phyloP scores from a whole-genome alignment of 2,888 invertebrate species.

The Punctoribates punctum region DNA sequence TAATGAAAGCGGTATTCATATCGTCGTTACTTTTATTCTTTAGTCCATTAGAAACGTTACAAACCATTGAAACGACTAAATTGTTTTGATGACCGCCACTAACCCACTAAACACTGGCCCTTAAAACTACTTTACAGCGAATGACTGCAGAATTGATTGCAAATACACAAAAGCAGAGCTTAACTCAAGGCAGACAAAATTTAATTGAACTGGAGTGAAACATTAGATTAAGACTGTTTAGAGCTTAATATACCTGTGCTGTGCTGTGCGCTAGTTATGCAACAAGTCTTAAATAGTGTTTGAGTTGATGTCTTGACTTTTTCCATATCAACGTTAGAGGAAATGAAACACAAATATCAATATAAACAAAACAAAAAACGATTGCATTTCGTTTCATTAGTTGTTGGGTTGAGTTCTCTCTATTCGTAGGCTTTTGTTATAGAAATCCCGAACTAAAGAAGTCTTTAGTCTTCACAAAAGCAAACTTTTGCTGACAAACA shows the following conservation, averaged over 20 bases:
- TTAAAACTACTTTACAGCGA: neutral
- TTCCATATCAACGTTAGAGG: constrained; percentile 1
- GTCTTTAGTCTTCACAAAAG: neutral
- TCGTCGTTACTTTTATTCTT: neutral
- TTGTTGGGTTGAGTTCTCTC: neutral
- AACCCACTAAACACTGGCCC: neutral
- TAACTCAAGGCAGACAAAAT: neutral
- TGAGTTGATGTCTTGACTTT: neutral
- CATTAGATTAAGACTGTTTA: neutral
- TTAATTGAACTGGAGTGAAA: constrained; percentile 7
- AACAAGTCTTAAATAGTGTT: constrained; percentile 22
- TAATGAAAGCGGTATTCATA: neutral
- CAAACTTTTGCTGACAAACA: neutral
- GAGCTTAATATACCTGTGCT: neutral
- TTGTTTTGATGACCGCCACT: neutral
- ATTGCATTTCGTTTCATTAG: neutral
- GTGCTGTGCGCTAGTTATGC: neutral
- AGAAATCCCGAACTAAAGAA: neutral
- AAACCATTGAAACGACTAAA: neutral
- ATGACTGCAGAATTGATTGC: neutral
- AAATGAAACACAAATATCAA: constrained; percentile 25
- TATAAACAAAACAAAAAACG: neutral
- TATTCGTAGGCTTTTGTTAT: neutral
- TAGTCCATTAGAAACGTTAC: neutral
- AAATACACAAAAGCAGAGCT: neutral